phyloP scores from a whole-genome alignment of 2,797 vertebrate genomes.

The Sebastes matsubarae region DNA sequence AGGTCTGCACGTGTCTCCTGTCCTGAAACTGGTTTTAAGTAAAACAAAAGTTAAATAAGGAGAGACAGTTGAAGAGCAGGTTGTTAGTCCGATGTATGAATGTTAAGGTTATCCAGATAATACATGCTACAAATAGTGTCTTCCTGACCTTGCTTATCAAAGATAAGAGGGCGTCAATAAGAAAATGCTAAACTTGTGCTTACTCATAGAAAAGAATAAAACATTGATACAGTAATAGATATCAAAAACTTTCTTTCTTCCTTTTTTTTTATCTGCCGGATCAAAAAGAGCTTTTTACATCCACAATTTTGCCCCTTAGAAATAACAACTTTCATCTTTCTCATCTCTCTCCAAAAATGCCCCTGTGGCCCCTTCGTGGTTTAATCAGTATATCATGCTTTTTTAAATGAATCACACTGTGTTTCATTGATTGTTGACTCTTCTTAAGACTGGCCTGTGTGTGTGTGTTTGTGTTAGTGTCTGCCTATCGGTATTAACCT shows the following conservation, averaged over 20 bases:
- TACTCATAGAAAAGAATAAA: not conserved
- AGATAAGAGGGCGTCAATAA: not conserved
- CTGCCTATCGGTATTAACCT: slow-evolving; percentile 20
- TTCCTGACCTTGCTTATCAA: not conserved
- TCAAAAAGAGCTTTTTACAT: slow-evolving; percentile 18
- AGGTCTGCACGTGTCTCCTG: slow-evolving; percentile 32
- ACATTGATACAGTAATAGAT: not conserved
- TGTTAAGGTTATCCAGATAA: not conserved
- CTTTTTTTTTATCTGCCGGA: not conserved
- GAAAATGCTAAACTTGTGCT: not conserved
- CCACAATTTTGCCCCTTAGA: slow-evolving; percentile 17
- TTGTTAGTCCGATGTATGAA: not conserved
- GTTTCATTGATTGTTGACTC: slow-evolving; percentile 10
- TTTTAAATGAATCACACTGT: slow-evolving; percentile 14
- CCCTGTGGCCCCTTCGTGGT: slow-evolving; percentile 19
- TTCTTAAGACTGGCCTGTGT: slow-evolving; percentile 3
- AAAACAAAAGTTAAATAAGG: slow-evolving; percentile 32
- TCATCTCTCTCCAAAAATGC: slow-evolving; percentile 21
- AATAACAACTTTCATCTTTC: slow-evolving; percentile 27
- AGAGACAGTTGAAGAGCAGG: not conserved
- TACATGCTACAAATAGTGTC: not conserved
- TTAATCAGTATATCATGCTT: slow-evolving; percentile 22
- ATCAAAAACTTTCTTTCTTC: not conserved
- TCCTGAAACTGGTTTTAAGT: slow-evolving; percentile 39
- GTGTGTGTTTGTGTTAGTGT: not conserved